These are phyloP conservation scores for Drosophila yooni DNA, from an alignment of 2,888 invertebrate species.

Conservation along the genomic window DNA sequence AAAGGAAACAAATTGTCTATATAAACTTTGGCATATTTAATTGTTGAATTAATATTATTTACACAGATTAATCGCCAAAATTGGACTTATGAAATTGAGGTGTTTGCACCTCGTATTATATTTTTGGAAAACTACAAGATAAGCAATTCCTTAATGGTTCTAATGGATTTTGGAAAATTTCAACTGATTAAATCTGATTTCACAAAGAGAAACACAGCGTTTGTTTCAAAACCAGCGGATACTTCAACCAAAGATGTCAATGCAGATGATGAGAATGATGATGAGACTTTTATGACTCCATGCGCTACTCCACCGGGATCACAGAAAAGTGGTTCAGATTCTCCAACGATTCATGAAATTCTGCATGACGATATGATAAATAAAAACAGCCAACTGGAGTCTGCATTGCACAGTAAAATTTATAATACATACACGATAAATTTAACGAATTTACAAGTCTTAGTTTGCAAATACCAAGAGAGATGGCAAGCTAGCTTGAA, in stretches of 20 bases:
- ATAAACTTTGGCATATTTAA: background rate
- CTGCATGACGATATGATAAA: slow-evolving; percentile 87
- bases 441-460: slow-evolving; percentile 93
- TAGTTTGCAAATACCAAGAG: slow-evolving; percentile 95
- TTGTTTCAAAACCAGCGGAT: slow-evolving; percentile 35
- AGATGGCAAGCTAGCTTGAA: slow-evolving; percentile 95
- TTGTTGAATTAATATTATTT: slow-evolving; percentile 18
- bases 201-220: slow-evolving; percentile 52
- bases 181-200: slow-evolving; percentile 82
- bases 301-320: slow-evolving; percentile 95
- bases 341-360: slow-evolving; percentile 83
- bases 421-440: slow-evolving; percentile 93
- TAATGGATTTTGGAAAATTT: slow-evolving; percentile 96
- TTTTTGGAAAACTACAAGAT: slow-evolving; percentile 93
- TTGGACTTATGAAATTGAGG: slow-evolving; percentile 96
- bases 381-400: slow-evolving; percentile 87
- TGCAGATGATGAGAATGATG: slow-evolving; percentile 86
- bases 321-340: slow-evolving; percentile 87
- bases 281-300: slow-evolving; percentile 92
- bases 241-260: slow-evolving; percentile 52
- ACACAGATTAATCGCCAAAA: slow-evolving; percentile 88
- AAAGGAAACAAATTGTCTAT: background rate
- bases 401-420: slow-evolving; percentile 88
- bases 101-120: slow-evolving; percentile 96
- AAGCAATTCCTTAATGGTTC: slow-evolving; percentile 90